phyloP scores from a whole-genome alignment of 2,797 vertebrate species.

The Dipus sagitta region DNA sequence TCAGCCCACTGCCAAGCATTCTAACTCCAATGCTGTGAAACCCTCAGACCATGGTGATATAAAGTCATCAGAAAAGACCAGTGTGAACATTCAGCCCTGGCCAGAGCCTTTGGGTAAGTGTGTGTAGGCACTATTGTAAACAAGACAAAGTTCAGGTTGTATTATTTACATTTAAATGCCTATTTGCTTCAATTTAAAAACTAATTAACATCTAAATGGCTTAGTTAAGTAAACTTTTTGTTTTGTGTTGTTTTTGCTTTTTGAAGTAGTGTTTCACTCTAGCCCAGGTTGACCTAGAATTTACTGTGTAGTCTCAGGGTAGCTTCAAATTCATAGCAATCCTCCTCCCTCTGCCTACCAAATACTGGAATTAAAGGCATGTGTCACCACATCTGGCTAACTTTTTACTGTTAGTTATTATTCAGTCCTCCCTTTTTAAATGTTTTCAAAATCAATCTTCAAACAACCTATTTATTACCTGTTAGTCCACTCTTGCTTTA shows the following conservation, averaged over 20 bases:
- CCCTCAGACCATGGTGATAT: not conserved
- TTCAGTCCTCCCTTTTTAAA: not conserved
- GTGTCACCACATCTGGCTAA: no score
- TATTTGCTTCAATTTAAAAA: slow-evolving; percentile 13
- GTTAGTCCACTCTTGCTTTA: not conserved
- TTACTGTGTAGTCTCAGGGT: no score
- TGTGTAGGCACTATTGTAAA: not conserved
- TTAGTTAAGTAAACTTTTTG: slow-evolving; percentile 28
- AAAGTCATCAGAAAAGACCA: not conserved
- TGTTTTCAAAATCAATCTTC: not conserved
- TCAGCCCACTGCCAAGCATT: not conserved
- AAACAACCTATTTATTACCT: not conserved
- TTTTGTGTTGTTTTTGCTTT: no score
- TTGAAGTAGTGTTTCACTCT: no score
- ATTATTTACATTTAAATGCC: slow-evolving; percentile 17
- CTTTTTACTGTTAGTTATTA: not conserved
- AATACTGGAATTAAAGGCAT: no score
- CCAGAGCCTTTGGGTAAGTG: slow-evolving; percentile 58
- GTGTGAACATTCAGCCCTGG: not conserved
- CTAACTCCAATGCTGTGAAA: not conserved
- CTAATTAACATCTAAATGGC: not conserved
- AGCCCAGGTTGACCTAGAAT: no score
- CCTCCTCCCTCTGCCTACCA: no score
- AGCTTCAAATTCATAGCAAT: no score
- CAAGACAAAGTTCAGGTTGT: not conserved